These are phyloP conservation scores for Trinectes maculatus DNA, from an alignment of 2,113 vertebrate species.

Conservation along the genomic window DNA sequence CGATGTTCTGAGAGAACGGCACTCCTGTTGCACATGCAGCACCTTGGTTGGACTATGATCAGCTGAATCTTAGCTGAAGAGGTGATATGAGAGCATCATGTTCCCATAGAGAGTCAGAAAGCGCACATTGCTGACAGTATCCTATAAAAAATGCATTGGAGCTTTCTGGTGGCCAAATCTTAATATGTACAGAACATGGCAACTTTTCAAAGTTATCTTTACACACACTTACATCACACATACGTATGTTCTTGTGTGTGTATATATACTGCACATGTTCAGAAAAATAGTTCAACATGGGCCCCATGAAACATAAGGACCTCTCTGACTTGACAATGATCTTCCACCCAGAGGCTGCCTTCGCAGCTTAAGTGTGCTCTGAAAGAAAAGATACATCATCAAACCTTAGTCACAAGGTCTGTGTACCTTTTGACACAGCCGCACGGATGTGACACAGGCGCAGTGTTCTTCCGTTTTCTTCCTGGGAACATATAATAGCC, in stretches of 20 bases:
- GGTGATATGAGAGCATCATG: background rate
- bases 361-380: background rate
- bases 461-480: conserved; percentile 6
- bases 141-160: background rate
- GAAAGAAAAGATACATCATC: conserved; percentile 13
- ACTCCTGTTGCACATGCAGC: conserved; percentile 36
- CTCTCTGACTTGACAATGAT: conserved; percentile 13
- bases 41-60: background rate
- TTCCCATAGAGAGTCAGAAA: background rate
- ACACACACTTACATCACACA: too few species aligned
- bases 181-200: background rate
- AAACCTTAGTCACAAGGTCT: background rate
- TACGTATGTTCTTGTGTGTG: background rate
- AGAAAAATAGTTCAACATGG: conserved; percentile 61
- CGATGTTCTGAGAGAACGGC: conserved; percentile 34
- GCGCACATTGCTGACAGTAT: conserved; percentile 1
- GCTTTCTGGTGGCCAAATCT: background rate
- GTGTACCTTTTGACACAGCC: background rate
- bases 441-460: conserved; percentile 21
- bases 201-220: background rate
- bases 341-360: conserved; percentile 7
- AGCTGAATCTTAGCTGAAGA: conserved; percentile 17
- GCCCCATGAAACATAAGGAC: conserved; percentile 51
- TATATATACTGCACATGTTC: too few species aligned
- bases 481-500: conserved; percentile 16